Percentiles rank a stretch among this genome's conserved stretches.
These are phyloP conservation scores for Canis aureus DNA, from an alignment of 2,113 vertebrate genomes.

Conservation along the genomic window DNA sequence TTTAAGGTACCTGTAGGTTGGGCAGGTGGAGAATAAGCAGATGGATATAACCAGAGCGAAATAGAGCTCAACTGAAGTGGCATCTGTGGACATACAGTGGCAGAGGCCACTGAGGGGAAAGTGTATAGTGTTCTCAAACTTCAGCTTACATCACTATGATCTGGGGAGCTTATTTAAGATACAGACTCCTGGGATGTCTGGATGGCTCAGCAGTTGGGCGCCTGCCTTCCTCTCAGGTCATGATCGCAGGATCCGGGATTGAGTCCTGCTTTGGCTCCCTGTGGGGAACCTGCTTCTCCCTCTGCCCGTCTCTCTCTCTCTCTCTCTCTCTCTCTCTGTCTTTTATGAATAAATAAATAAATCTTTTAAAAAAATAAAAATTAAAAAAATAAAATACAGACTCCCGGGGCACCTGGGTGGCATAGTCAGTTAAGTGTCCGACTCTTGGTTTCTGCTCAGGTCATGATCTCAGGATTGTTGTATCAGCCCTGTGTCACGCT, in stretches of 20 bases:
- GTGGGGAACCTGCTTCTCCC: too few species aligned
- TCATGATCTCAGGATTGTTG: neutral
- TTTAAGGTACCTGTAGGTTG: neutral
- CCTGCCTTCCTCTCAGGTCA: neutral
- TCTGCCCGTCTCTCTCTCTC: too few species aligned
- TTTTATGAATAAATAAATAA: too few species aligned
- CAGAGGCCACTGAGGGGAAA: neutral
- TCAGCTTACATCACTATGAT: neutral
- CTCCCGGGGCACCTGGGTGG: neutral
- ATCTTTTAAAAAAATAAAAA: too few species aligned
- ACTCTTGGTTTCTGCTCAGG: neutral
- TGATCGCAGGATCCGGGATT: neutral
- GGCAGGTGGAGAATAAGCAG: neutral
- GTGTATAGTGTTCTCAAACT: neutral
- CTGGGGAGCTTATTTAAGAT: neutral
- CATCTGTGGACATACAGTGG: neutral
- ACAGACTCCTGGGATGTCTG: neutral
- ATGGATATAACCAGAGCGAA: neutral
- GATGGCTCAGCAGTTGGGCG: neutral
- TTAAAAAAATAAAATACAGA: neutral
- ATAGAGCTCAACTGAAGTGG: neutral
- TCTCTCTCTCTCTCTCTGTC: too few species aligned
- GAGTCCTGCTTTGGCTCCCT: too few species aligned
- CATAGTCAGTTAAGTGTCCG: neutral
- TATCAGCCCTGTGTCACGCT: neutral